Evolutionary conservation across 2,113 vertebrate species (phyloP).

Genomic region (Melanocharis versteri): DNA sequence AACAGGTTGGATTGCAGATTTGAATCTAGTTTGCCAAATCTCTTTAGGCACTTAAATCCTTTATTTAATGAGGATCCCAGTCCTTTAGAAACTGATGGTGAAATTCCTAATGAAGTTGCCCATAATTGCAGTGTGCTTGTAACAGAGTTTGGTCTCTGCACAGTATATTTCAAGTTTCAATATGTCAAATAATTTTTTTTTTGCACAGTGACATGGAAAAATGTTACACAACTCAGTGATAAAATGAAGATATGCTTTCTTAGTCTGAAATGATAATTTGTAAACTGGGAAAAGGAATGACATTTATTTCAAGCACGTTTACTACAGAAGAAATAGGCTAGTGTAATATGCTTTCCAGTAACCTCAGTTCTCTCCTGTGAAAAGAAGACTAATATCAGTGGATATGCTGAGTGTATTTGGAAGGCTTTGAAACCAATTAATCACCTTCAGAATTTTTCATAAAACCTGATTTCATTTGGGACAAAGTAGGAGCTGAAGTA

Average conservation of each 20-base stretch:
- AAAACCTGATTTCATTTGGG: slow-evolving; percentile 50
- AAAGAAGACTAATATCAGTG: slow-evolving; percentile 40
- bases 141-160: not conserved
- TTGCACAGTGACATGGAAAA: not conserved
- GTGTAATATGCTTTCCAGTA: slow-evolving; percentile 33
- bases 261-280: not conserved
- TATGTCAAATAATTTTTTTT: not conserved
- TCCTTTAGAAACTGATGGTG: not conserved
- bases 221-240: not conserved
- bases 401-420: slow-evolving; percentile 14
- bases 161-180: not conserved
- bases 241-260: not conserved
- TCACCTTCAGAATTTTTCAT: slow-evolving; percentile 43
- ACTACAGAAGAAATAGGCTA: slow-evolving; percentile 31
- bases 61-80: slow-evolving; percentile 8
- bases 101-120: slow-evolving; percentile 18
- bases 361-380: slow-evolving; percentile 54
- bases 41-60: slow-evolving; percentile 24
- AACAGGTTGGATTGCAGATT: not conserved
- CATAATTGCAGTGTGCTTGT: not conserved
- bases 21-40: slow-evolving; percentile 24
- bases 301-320: slow-evolving; percentile 38
- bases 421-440: slow-evolving; percentile 61
- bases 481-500: slow-evolving; percentile 49
- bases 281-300: not conserved